Percentiles rank a stretch among this genome's conserved stretches.
phyloP scores from a whole-genome alignment of 2,113 vertebrate genomes.

The Lagopus leucura region DNA sequence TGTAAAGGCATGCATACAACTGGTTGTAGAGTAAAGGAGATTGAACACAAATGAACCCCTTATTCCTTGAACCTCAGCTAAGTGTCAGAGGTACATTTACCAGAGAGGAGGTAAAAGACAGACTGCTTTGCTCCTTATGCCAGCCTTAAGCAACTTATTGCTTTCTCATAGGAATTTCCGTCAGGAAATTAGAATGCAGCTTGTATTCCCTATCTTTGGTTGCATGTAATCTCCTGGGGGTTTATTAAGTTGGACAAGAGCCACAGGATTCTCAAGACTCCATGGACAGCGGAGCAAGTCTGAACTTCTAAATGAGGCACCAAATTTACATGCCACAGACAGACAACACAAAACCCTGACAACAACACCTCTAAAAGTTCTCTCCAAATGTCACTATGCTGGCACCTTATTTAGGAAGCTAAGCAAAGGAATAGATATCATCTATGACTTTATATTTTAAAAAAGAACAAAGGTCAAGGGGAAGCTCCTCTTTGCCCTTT shows the following conservation, averaged over 20 bases:
- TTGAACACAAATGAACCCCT: not conserved
- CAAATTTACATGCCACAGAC: not conserved
- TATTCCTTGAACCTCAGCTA: not conserved
- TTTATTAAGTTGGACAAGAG: not conserved
- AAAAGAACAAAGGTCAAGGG: not conserved
- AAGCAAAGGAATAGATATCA: not conserved
- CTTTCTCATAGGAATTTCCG: not conserved
- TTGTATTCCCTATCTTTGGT: not conserved
- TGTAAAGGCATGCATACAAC: not conserved
- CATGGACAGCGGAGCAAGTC: not conserved
- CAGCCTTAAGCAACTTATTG: not conserved
- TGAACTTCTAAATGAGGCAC: not conserved
- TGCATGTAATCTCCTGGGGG: not conserved
- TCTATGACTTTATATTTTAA: not conserved
- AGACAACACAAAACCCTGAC: not conserved
- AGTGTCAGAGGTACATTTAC: not conserved
- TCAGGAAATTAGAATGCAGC: not conserved
- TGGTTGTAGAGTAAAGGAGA: not conserved
- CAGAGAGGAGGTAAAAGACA: not conserved
- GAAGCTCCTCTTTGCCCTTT: not conserved
- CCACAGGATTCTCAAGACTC: not conserved
- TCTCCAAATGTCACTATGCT: not conserved
- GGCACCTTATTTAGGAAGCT: not conserved
- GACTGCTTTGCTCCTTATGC: not conserved
- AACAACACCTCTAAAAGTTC: not conserved